These are phyloP conservation scores for Heliconius aoede DNA, from an alignment of 2,888 invertebrate species.

Conservation along the genomic window DNA sequence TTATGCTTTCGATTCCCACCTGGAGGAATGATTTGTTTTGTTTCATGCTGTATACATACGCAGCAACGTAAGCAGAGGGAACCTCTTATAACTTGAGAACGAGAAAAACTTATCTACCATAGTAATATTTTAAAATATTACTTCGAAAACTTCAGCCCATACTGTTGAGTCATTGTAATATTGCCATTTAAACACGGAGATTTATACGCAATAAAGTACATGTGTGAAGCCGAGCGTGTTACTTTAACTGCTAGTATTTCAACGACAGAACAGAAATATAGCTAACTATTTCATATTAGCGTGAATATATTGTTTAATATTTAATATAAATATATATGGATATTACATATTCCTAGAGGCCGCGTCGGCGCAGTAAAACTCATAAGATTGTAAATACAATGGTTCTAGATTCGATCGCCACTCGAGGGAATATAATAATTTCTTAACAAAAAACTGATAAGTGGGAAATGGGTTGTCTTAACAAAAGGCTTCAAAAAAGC, in stretches of 20 bases:
- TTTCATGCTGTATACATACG: no score
- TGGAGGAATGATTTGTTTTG: no score
- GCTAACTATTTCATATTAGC: slow-evolving; percentile 20
- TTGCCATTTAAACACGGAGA: slow-evolving; percentile 34
- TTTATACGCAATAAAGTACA: slow-evolving; percentile 45
- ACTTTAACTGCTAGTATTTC: slow-evolving; percentile 39
- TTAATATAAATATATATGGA: not conserved
- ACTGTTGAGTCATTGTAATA: slow-evolving; percentile 25
- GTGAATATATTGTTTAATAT: slow-evolving; percentile 6
- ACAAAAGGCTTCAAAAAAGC: no score
- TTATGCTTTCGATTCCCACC: no score
- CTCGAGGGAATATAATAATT: not conserved
- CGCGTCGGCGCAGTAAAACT: not conserved
- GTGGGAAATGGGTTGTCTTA: no score
- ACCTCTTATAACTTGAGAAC: no score
- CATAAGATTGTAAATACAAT: not conserved
- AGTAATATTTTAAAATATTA: not conserved
- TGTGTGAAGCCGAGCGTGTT: slow-evolving; percentile 37
- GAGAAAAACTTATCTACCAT: no score
- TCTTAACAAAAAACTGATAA: no score
- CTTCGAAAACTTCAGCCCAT: not conserved
- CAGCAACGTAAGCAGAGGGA: no score
- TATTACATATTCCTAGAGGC: not conserved
- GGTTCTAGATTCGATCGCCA: not conserved
- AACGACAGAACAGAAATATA: slow-evolving; percentile 17